A percentile compares a stretch with the other conserved stretches of the same genome.
phyloP scores from a whole-genome alignment of 2,888 invertebrate genomes.

The Leucania comma region DNA sequence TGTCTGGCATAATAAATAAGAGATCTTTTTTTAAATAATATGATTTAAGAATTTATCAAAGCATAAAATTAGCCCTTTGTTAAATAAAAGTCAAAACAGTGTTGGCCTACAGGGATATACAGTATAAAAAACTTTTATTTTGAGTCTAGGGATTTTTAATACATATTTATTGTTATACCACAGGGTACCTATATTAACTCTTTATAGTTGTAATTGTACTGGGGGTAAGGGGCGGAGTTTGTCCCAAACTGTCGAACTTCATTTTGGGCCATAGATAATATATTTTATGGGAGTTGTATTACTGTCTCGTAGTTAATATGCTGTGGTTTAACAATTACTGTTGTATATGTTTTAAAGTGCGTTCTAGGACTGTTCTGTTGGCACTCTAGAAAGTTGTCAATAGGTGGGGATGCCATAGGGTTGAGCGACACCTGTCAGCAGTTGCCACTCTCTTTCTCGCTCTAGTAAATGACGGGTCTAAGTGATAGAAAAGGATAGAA shows the following conservation, averaged over 20 bases:
- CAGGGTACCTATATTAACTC: slow-evolving; percentile 1
- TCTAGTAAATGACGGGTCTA: too few relatives aligned
- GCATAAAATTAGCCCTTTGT: too few relatives aligned
- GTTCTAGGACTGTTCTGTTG: slow-evolving; percentile 26
- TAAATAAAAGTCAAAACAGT: background rate
- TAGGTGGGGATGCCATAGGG: slow-evolving; percentile 2
- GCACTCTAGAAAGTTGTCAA: slow-evolving; percentile 8
- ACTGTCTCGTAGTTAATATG: background rate
- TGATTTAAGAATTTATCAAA: background rate
- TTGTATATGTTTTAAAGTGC: background rate
- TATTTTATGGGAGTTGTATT: slow-evolving; percentile 1
- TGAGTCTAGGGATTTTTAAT: background rate
- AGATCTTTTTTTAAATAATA: background rate
- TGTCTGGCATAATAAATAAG: background rate
- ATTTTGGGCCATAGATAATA: slow-evolving; percentile 1
- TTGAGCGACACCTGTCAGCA: too few relatives aligned
- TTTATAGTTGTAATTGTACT: background rate
- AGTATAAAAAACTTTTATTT: background rate
- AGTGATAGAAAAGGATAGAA: too few relatives aligned
- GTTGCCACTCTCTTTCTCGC: too few relatives aligned
- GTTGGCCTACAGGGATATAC: background rate
- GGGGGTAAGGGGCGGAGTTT: background rate
- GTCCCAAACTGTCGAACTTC: background rate
- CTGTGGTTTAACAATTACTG: background rate
- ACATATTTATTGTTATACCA: slow-evolving; percentile 7